phyloP scores from a whole-genome alignment of 2,888 invertebrate genomes.

The Brachyptera risi region DNA sequence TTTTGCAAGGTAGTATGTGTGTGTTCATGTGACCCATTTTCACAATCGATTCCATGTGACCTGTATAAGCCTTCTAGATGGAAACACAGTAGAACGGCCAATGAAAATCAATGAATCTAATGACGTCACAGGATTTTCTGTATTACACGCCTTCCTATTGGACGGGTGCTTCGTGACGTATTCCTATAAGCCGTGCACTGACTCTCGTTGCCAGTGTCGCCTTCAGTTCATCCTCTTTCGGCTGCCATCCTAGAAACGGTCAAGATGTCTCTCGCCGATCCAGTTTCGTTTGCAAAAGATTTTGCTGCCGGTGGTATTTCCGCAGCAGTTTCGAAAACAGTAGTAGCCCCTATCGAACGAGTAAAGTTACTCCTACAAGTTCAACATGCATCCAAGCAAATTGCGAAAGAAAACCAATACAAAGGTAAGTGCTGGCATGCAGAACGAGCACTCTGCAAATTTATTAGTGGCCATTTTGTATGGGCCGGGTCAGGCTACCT shows the following conservation, averaged over 20 bases:
- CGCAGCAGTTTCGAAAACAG: slow-evolving; percentile 52
- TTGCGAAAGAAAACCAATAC: slow-evolving; percentile 50
- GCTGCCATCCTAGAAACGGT: slow-evolving; percentile 8
- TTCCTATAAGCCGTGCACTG: neutral
- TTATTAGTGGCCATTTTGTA: too few species aligned
- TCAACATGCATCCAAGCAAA: slow-evolving; percentile 48
- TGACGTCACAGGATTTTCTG: neutral
- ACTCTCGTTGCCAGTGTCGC: neutral
- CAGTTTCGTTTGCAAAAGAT: slow-evolving; percentile 45
- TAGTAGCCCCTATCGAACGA: slow-evolving; percentile 52
- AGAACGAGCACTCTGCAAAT: too few species aligned
- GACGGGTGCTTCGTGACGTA: neutral
- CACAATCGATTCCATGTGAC: too few species aligned
- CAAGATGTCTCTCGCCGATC: slow-evolving; percentile 37
- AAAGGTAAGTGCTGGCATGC: slow-evolving; percentile 44
- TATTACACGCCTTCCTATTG: neutral
- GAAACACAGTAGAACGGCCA: neutral
- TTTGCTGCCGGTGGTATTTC: slow-evolving; percentile 49
- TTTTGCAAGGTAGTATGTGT: too few species aligned
- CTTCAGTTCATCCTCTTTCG: slow-evolving; percentile 7
- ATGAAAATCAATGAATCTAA: neutral
- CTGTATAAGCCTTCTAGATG: too few species aligned
- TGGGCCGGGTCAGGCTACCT: too few species aligned
- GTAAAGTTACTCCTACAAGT: slow-evolving; percentile 52
- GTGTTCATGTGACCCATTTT: too few species aligned